These are phyloP conservation scores for Stigmatopora argus DNA, from an alignment of 2,113 vertebrate genomes.

Conservation along the genomic window DNA sequence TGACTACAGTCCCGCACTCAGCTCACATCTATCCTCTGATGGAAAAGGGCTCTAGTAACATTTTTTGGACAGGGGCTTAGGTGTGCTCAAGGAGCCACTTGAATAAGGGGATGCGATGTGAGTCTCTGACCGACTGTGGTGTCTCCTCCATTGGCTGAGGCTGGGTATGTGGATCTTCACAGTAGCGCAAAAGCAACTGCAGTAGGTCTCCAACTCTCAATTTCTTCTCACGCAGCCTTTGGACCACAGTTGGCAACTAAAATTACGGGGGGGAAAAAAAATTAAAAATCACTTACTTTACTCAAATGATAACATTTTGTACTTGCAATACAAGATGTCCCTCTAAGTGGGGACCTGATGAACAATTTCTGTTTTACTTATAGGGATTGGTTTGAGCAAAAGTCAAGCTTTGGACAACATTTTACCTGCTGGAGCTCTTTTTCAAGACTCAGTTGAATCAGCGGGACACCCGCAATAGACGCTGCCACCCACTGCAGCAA, in stretches of 20 bases:
- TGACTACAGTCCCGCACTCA: slow-evolving; percentile 11
- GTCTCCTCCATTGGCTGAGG: slow-evolving; percentile 50
- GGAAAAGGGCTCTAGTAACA: background rate
- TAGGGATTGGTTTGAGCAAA: too few relatives aligned
- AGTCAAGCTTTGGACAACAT: background rate
- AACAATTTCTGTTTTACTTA: background rate
- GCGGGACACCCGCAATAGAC: slow-evolving; percentile 79
- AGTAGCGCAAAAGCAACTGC: slow-evolving; percentile 84
- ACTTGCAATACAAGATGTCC: background rate
- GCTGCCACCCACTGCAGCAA: slow-evolving; percentile 88
- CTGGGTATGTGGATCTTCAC: slow-evolving; percentile 61
- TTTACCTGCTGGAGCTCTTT: slow-evolving; percentile 82
- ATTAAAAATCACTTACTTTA: background rate
- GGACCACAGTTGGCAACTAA: slow-evolving; percentile 78
- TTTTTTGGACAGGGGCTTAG: slow-evolving; percentile 52
- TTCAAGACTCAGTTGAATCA: slow-evolving; percentile 75
- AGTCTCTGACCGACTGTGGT: slow-evolving; percentile 23
- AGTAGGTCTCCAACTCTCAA: slow-evolving; percentile 88
- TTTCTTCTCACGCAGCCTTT: slow-evolving; percentile 74
- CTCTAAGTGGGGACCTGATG: too few relatives aligned
- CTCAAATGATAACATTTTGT: background rate
- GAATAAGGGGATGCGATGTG: slow-evolving; percentile 71
- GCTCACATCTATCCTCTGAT: slow-evolving; percentile 34
- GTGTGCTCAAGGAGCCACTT: slow-evolving; percentile 84
- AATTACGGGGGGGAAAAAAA: slow-evolving; percentile 4